Conservation (phyloP, 2,113 vertebrate genomes). For the Vireo altiloquus region DNA sequence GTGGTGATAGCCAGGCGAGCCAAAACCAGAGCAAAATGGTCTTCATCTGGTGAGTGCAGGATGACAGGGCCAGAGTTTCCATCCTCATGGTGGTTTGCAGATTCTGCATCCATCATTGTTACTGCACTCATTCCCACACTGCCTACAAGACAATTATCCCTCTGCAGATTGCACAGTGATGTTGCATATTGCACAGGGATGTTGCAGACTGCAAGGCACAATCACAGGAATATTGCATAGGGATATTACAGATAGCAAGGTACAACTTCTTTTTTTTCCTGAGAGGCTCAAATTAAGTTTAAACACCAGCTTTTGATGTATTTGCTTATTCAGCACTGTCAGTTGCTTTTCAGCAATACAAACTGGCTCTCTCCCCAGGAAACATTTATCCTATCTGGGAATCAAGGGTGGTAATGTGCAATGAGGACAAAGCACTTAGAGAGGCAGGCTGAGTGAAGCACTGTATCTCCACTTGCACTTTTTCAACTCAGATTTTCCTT, state of each 20-base stretch:
- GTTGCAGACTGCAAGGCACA: background rate
- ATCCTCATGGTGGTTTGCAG: background rate
- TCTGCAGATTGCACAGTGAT: background rate
- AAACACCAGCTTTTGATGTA: slow-evolving; percentile 3
- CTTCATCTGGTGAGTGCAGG: background rate
- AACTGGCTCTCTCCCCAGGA: background rate
- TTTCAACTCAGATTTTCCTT: background rate
- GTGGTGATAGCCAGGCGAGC: accelerated
- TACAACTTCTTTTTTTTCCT: background rate
- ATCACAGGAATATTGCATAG: background rate
- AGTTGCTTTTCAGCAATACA: background rate
- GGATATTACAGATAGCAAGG: background rate
- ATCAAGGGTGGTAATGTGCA: background rate
- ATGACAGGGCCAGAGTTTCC: background rate
- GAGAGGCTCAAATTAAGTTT: slow-evolving; percentile 19
- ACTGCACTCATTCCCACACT: background rate
- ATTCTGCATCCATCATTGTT: background rate
- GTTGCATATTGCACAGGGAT: background rate
- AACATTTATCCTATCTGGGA: slow-evolving; percentile 14
- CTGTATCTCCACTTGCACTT: background rate
- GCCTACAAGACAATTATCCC: background rate
- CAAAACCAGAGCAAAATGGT: background rate
- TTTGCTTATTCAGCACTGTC: slow-evolving; percentile 20
- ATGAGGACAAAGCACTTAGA: slow-evolving; percentile 5
- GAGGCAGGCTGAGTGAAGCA: background rate